Evolutionary conservation across 2,113 vertebrate genomes (phyloP), one percentile per base, ranked within the genome.

Genomic region (Etheostoma spectabile): DNA sequence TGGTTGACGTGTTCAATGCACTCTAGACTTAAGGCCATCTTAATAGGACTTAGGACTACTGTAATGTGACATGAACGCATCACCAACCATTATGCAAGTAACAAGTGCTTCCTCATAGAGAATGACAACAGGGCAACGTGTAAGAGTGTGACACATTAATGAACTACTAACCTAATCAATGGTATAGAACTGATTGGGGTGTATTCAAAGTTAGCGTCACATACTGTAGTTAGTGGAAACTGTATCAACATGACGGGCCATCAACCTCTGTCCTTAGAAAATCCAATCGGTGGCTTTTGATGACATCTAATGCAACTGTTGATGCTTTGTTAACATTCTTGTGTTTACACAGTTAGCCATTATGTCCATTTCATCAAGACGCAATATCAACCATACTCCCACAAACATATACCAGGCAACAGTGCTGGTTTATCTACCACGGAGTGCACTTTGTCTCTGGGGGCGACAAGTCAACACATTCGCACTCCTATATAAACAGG

Each of bases 371-470:
- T 84, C 71, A 81, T 89, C 75, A 83, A 73, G n/a, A 79, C 48
- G 24, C 64, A 83, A 53, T 77, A 62, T 62, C 66, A 55, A 63
- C 82, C 65, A 71, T 7, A 51, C 21, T 73, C 48, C n/a, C 33
- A 22, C 48, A 79, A 74, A n/a, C 77, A 46, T 61, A 86, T 18
- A 56, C 12, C 33, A 6, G 70, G 63, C 73, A 79, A 85, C 82
- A 80, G 48, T 24, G 8, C 18, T 18, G 57, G 87, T 90, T 94
- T 95, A 95, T 95, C 93, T 91, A 74, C 52, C 61, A 52, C 73
- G 24, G 22, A 83, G 72, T 95, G 95, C 90, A 95, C 95, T 95
- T 96, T 96, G 94, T 88, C 93, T 91, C 90, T 27, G 64, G 68
- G 86, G 82, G 53, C 76, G 56, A 91, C 88, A 92, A 89, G 93